Percentiles rank a stretch among this genome's conserved stretches.
Conservation (phyloP, 2,888 invertebrate genomes). For the Drosophila lacicola region DNA sequence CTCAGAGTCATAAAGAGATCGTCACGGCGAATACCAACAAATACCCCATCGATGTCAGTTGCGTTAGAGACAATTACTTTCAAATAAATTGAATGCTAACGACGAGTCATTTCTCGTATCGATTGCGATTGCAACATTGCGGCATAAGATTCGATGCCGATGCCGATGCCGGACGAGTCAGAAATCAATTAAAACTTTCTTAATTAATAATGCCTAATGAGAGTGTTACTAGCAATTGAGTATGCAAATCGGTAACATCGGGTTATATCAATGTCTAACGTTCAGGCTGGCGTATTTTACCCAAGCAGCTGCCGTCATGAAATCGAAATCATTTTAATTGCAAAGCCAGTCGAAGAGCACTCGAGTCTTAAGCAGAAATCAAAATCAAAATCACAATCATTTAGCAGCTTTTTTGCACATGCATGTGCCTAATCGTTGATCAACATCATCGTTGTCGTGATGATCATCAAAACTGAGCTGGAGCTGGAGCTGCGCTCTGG, state of each 20-base stretch:
- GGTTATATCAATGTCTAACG: slow-evolving; percentile 32
- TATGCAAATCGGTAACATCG: slow-evolving; percentile 52
- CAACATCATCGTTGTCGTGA: slow-evolving; percentile 19
- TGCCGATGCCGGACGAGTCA: slow-evolving; percentile 25
- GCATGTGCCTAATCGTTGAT: slow-evolving; percentile 29
- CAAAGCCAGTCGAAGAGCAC: slow-evolving; percentile 21
- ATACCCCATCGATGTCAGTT: slow-evolving; percentile 41
- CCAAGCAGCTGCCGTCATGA: neutral
- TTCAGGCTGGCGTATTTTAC: neutral
- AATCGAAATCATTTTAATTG: slow-evolving; percentile 39
- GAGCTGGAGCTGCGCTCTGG: neutral
- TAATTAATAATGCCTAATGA: slow-evolving; percentile 61
- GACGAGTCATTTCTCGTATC: slow-evolving; percentile 27
- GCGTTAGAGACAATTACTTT: slow-evolving; percentile 49
- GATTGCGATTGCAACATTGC: slow-evolving; percentile 30
- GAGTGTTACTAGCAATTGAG: slow-evolving; percentile 37
- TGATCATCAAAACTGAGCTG: slow-evolving; percentile 8
- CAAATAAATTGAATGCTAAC: slow-evolving; percentile 57
- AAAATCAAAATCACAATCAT: slow-evolving; percentile 43
- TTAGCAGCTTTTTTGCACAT: slow-evolving; percentile 62
- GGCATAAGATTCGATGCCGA: slow-evolving; percentile 17
- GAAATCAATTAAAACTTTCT: slow-evolving; percentile 61
- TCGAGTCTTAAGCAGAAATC: slow-evolving; percentile 25
- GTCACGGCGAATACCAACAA: slow-evolving; percentile 27
- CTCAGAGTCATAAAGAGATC: slow-evolving; percentile 43